These are phyloP conservation scores for Neofelis nebulosa DNA, from an alignment of 2,113 vertebrate species.

Conservation along the genomic window DNA sequence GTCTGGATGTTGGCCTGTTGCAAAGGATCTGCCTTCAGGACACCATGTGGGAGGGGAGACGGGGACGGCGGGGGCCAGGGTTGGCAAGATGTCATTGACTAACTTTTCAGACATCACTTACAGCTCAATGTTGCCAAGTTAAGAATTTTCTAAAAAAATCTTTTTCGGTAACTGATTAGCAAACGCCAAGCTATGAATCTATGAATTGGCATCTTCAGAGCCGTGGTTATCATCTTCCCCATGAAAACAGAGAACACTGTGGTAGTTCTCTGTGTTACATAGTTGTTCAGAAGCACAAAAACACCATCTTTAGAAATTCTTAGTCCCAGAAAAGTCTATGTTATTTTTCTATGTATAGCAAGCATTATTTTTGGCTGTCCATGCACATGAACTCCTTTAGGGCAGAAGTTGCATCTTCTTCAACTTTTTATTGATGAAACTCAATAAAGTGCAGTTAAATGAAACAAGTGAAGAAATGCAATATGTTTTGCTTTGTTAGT, in stretches of 20 bases:
- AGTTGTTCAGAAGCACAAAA: not conserved
- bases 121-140: not conserved
- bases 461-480: conserved; percentile 11
- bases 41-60: not conserved
- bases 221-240: not conserved
- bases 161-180: not conserved
- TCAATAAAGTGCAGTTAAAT: not conserved
- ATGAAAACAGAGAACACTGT: not conserved
- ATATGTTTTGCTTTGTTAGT: not conserved
- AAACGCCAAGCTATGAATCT: not conserved
- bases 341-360: not conserved
- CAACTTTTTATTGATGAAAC: not conserved
- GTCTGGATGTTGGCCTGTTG: not conserved
- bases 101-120: not conserved
- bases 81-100: not conserved
- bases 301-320: not conserved
- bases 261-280: not conserved
- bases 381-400: not conserved
- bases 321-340: not conserved
- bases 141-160: not conserved
- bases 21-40: not conserved
- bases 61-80: not conserved
- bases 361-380: not conserved
- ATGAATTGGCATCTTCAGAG: not conserved
- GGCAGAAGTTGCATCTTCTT: not conserved